Percentiles rank a stretch among this genome's conserved stretches.
These are phyloP conservation scores for Schrankia costaestrigalis DNA, from an alignment of 2,888 invertebrate genomes.

Conservation along the genomic window DNA sequence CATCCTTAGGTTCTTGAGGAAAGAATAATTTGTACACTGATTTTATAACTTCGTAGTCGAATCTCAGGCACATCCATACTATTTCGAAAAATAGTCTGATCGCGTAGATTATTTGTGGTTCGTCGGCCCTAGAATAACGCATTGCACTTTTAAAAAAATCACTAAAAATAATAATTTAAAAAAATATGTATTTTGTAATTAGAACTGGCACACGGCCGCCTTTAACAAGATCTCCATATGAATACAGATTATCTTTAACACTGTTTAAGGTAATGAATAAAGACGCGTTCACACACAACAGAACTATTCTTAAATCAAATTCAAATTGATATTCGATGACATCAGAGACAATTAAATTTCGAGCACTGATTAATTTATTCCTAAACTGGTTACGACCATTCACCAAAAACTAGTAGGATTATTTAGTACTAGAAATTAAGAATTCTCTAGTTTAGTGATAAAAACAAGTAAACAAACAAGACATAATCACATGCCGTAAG, in stretches of 20 bases:
- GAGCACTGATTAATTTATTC: too few relatives aligned
- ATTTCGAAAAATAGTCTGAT: constrained; percentile 67
- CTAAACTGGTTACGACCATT: too few relatives aligned
- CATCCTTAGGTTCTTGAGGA: constrained; percentile 82
- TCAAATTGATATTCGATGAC: too few relatives aligned
- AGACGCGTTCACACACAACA: not conserved
- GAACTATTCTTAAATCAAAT: too few relatives aligned
- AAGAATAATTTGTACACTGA: constrained; percentile 75
- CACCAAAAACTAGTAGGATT: too few relatives aligned
- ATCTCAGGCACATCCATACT: constrained; percentile 65
- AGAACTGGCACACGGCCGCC: constrained; percentile 19
- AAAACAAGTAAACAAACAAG: too few relatives aligned
- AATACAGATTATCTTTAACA: constrained; percentile 11
- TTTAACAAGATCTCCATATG: constrained; percentile 15
- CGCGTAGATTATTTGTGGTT: constrained; percentile 47
- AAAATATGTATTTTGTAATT: not conserved
- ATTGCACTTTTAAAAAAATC: constrained; percentile 3
- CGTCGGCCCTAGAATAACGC: constrained; percentile 50
- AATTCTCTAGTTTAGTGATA: too few relatives aligned
- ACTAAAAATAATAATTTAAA: constrained; percentile 2
- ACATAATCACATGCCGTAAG: too few relatives aligned
- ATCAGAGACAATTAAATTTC: too few relatives aligned
- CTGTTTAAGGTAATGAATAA: constrained; percentile 2
- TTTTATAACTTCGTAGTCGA: constrained; percentile 67
- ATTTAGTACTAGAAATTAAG: too few relatives aligned